Evolutionary conservation across 2,113 vertebrate genomes (phyloP).

Genomic region (Gymnorhina tibicen): DNA sequence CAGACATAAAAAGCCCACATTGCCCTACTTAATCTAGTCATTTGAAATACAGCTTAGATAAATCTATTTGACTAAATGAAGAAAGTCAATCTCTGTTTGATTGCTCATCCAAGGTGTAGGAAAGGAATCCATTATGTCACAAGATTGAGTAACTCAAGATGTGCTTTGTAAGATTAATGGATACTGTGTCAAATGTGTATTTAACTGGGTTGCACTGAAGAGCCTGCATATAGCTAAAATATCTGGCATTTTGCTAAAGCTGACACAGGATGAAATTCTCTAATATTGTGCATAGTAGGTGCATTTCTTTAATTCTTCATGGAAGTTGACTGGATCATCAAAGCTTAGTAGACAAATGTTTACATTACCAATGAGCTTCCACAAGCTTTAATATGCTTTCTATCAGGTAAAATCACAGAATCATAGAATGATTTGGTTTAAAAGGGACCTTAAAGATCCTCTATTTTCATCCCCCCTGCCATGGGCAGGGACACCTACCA

Average conservation of each 20-base stretch:
- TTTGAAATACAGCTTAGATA: conserved; percentile 55
- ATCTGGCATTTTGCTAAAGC: not conserved
- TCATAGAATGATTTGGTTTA: not conserved
- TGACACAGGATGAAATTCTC: not conserved
- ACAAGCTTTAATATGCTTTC: not conserved
- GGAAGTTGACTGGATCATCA: not conserved
- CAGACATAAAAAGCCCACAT: conserved; percentile 23
- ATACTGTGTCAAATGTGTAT: not conserved
- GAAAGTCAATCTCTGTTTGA: conserved; percentile 34
- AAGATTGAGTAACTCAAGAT: conserved; percentile 31
- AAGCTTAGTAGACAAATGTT: not conserved
- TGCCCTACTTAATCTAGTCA: conserved; percentile 56
- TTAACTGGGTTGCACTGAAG: not conserved
- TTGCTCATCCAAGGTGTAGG: conserved; percentile 52
- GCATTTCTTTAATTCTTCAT: not conserved
- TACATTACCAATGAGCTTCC: not conserved
- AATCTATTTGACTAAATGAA: conserved; percentile 64
- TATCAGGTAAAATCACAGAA: not conserved
- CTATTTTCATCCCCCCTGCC: not conserved
- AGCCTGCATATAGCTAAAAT: not conserved
- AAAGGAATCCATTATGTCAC: conserved; percentile 57
- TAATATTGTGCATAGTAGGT: not conserved
- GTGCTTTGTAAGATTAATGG: conserved; percentile 53
- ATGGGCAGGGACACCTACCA: rapidly evolving
- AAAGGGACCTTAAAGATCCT: not conserved